Conservation (phyloP, 2,797 vertebrate species). For the Heteromormyrus szaboi region DNA sequence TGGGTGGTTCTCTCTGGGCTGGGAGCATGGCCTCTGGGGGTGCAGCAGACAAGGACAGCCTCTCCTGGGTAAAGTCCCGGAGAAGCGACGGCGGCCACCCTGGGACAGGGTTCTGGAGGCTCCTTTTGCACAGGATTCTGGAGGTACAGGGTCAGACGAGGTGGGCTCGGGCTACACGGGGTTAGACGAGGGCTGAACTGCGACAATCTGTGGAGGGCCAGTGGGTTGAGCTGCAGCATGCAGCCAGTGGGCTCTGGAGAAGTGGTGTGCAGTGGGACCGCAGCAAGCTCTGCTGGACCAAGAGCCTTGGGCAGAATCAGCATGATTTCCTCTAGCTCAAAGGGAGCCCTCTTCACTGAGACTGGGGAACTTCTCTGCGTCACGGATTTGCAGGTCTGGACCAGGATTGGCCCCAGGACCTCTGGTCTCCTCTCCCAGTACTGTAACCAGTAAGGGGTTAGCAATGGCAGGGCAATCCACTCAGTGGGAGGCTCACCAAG, state of each 20-base stretch:
- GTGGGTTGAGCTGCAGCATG: background rate
- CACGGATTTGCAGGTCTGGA: background rate
- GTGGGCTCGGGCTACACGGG: background rate
- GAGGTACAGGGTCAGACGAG: background rate
- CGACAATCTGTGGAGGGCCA: background rate
- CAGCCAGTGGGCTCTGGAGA: too few relatives aligned
- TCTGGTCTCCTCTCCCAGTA: background rate
- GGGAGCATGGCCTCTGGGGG: too few relatives aligned
- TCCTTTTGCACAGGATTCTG: too few relatives aligned
- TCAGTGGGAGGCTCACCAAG: too few relatives aligned
- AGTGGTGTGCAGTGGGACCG: background rate
- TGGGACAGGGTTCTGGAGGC: too few relatives aligned
- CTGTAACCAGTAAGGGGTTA: background rate
- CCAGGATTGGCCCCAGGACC: background rate
- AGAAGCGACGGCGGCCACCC: too few relatives aligned
- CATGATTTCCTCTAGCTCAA: background rate
- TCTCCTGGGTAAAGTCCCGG: background rate
- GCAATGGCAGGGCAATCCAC: background rate
- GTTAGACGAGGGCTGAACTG: background rate
- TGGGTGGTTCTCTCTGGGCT: too few relatives aligned
- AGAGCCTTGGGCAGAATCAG: background rate
- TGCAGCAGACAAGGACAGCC: background rate
- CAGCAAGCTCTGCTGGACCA: background rate
- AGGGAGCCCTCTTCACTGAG: background rate
- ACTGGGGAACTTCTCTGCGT: background rate